Conservation (phyloP, 53 echinoderm and acorn worm species). For the Pentamera pediparva region DNA sequence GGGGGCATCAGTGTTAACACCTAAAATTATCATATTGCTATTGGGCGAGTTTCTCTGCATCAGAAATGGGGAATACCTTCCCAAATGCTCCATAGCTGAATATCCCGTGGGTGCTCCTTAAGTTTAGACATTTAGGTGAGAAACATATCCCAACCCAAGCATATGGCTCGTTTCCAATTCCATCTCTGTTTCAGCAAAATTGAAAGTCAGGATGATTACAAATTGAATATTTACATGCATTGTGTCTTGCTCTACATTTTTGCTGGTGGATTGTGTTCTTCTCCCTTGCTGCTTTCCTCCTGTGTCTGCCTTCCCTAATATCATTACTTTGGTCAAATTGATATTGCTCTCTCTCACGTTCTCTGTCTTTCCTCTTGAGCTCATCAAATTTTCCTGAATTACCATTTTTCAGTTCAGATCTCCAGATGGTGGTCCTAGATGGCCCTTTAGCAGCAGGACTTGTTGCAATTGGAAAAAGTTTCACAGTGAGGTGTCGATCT, state of each 20-base stretch:
- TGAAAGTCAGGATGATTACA: too few relatives aligned
- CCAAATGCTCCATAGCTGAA: too few relatives aligned
- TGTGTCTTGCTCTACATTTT: not conserved
- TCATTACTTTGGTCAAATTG: not conserved
- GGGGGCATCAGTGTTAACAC: too few relatives aligned
- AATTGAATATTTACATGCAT: too few relatives aligned
- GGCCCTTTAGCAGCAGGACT: not conserved
- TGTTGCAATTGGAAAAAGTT: not conserved
- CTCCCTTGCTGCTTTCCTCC: not conserved
- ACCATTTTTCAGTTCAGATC: not conserved
- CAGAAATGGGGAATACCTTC: too few relatives aligned
- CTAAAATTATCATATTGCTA: too few relatives aligned
- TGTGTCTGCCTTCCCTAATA: not conserved
- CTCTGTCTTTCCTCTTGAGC: not conserved
- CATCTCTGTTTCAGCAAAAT: too few relatives aligned
- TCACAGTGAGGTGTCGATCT: not conserved
- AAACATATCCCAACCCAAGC: too few relatives aligned
- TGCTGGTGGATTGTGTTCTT: not conserved
- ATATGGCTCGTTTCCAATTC: too few relatives aligned
- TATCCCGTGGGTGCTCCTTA: too few relatives aligned
- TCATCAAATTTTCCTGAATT: not conserved
- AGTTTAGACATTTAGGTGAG: too few relatives aligned
- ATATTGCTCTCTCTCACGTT: not conserved
- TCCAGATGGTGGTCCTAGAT: constrained; percentile 5
- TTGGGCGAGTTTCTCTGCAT: too few relatives aligned